A percentile compares a stretch with the other conserved stretches of the same genome.
phyloP scores from a whole-genome alignment of 2,113 vertebrate species.

The Phylloscopus whistleri region DNA sequence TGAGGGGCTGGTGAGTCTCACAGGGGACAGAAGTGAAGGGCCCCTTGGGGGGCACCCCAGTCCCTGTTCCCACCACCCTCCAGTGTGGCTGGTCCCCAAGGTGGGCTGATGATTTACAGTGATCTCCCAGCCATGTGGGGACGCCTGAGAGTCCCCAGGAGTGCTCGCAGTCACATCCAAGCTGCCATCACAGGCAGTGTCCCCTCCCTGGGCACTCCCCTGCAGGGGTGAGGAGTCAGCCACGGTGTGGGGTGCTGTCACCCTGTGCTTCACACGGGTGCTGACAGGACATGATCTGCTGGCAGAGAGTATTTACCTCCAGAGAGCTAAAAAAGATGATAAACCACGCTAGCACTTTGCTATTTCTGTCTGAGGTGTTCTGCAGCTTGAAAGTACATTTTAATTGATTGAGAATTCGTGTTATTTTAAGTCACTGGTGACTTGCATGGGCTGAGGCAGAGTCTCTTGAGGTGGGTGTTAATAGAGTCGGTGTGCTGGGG shows the following conservation, averaged over 20 bases:
- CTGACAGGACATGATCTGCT: not conserved
- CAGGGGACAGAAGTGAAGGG: not conserved
- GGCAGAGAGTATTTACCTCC: not conserved
- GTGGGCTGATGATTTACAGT: fast-evolving
- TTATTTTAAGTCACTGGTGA: not conserved
- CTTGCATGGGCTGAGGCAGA: not conserved
- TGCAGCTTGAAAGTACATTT: not conserved
- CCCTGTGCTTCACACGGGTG: not conserved
- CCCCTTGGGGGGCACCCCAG: fast-evolving
- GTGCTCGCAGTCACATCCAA: not conserved
- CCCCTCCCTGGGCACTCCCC: not conserved
- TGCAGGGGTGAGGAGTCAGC: not conserved
- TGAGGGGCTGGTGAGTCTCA: not conserved
- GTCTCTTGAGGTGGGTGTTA: not conserved
- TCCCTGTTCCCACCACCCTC: not conserved
- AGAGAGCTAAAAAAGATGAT: not conserved
- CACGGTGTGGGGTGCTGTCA: not conserved
- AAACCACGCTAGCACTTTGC: not conserved
- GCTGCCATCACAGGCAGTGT: fast-evolving
- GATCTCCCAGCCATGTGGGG: fast-evolving
- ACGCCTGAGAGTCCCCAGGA: not conserved
- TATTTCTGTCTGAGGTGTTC: not conserved
- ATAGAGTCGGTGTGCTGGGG: not conserved
- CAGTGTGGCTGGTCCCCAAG: not conserved
- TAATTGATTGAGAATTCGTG: not conserved